A percentile compares a stretch with the other conserved stretches of the same genome.
Evolutionary conservation across 2,888 invertebrate species (phyloP).

Genomic region (Pyrochroa serraticornis): DNA sequence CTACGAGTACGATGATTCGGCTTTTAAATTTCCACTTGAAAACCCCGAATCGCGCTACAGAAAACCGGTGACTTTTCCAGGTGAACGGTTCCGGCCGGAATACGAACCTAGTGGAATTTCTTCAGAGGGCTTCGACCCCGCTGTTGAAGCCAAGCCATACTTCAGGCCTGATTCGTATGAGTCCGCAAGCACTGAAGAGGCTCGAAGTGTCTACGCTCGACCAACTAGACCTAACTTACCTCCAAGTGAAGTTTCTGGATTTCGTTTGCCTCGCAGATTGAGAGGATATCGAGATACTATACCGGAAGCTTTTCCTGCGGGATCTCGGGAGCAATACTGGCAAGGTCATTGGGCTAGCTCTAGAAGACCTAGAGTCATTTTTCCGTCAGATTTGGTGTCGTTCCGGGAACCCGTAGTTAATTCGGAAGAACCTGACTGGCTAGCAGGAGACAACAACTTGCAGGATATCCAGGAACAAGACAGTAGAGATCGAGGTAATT

Average conservation of each 20-base stretch:
- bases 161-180: slow-evolving; percentile 21
- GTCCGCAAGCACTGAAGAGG: slow-evolving; percentile 24
- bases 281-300: slow-evolving; percentile 34
- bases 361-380: slow-evolving; percentile 56
- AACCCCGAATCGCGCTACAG: slow-evolving; percentile 10
- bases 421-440: slow-evolving; percentile 50
- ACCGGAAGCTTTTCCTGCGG: slow-evolving; percentile 37
- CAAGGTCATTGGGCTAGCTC: slow-evolving; percentile 46
- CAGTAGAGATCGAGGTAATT: slow-evolving; percentile 72
- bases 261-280: slow-evolving; percentile 39
- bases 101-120: slow-evolving; percentile 40
- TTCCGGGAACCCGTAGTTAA: slow-evolving; percentile 50
- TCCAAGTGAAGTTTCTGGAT: slow-evolving; percentile 36
- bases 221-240: slow-evolving; percentile 32
- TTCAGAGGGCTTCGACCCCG: slow-evolving; percentile 36
- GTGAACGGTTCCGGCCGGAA: slow-evolving; percentile 42
- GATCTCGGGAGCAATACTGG: slow-evolving; percentile 43
- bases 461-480: slow-evolving; percentile 64
- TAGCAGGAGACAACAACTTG: slow-evolving; percentile 57
- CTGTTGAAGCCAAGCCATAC: slow-evolving; percentile 4
- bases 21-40: slow-evolving; percentile 22
- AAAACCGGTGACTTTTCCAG: slow-evolving; percentile 39
- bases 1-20: slow-evolving; percentile 38
- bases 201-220: slow-evolving; percentile 29
- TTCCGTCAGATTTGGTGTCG: slow-evolving; percentile 56